Evolutionary conservation across 2,888 invertebrate species (phyloP).

Genomic region (Tigriopus californicus): DNA sequence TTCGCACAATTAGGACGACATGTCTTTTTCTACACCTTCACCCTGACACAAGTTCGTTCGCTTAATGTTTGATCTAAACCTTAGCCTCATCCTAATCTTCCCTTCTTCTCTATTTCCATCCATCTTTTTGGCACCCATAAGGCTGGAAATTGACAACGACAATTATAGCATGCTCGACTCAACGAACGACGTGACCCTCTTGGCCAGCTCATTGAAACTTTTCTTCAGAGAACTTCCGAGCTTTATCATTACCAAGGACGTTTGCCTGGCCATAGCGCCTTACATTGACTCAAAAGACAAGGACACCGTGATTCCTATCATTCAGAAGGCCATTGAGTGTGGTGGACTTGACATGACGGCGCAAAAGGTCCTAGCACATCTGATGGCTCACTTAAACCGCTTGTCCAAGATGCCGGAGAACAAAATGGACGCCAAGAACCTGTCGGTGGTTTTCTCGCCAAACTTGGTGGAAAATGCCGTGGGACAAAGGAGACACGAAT

Average conservation of each 20-base stretch:
- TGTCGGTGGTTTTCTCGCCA: not conserved
- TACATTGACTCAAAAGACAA: not conserved
- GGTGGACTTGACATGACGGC: not conserved
- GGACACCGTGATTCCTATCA: not conserved
- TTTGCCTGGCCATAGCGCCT: not conserved
- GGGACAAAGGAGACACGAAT: not conserved
- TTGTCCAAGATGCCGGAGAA: slow-evolving; percentile 1
- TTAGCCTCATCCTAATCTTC: too few species aligned
- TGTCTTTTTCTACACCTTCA: too few species aligned
- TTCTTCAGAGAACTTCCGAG: slow-evolving; percentile 8
- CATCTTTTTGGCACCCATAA: not conserved
- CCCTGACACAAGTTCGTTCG: too few species aligned
- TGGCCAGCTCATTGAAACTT: slow-evolving; percentile 5
- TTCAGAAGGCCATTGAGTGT: not conserved
- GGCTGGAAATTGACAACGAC: slow-evolving; percentile 1
- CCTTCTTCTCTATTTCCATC: too few species aligned
- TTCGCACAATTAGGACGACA: too few species aligned
- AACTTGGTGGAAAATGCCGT: not conserved
- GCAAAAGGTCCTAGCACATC: not conserved
- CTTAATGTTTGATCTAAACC: too few species aligned
- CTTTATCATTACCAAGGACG: not conserved
- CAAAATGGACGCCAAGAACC: slow-evolving; percentile 3
- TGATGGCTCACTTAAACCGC: not conserved
- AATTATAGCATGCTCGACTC: not conserved
- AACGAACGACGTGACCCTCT: not conserved